Evolutionary conservation across 2,113 vertebrate genomes (phyloP).

Genomic region (Solea senegalensis): DNA sequence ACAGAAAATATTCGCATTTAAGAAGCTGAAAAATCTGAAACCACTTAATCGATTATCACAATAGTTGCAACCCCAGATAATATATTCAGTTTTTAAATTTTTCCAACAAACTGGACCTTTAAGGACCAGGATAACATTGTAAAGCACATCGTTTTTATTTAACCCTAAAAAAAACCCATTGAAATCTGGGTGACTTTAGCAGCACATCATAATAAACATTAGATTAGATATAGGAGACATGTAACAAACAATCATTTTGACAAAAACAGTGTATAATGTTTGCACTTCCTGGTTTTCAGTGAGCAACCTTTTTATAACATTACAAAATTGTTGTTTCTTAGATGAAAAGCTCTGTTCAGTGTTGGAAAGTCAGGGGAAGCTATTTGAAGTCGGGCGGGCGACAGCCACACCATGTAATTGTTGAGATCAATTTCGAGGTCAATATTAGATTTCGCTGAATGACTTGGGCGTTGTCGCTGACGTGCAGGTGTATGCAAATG

Average conservation of each 20-base stretch:
- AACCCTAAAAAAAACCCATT: no score
- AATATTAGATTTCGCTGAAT: constrained; percentile 31
- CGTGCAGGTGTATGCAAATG: constrained; percentile 25
- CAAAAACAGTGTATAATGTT: constrained; percentile 11
- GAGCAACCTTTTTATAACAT: constrained; percentile 11
- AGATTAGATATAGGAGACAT: no score
- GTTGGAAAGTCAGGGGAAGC: constrained; percentile 11
- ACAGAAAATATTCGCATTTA: no score
- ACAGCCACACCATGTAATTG: constrained; percentile 18
- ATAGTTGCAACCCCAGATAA: no score
- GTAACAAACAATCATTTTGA: no score
- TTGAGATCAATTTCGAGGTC: constrained; percentile 38
- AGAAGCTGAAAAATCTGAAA: no score
- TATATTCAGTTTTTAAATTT: no score
- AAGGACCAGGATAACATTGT: neutral
- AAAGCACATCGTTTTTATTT: neutral
- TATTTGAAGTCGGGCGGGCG: constrained; percentile 19
- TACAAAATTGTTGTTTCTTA: constrained; percentile 20
- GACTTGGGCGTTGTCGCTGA: neutral
- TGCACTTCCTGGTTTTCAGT: neutral
- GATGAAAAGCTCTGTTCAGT: constrained; percentile 12
- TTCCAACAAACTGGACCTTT: neutral
- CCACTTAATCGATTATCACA: no score
- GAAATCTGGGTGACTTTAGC: no score
- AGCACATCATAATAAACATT: no score